Base-by-base conservation (phyloP, 2,888 invertebrate genomes). In the Drosophila parthenogenetica region DNA sequence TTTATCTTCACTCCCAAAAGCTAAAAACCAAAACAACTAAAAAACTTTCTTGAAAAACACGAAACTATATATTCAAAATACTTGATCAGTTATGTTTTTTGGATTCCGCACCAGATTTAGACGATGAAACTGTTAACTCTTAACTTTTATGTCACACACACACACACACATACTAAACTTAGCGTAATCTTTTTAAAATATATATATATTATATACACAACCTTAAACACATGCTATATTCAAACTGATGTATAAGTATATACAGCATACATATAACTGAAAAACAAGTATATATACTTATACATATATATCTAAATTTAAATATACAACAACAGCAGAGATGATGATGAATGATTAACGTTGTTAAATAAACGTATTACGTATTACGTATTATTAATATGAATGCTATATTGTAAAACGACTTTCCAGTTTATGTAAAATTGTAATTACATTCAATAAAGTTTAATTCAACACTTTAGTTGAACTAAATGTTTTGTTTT, bases 391-490 rank as follows among this genome's bases (percentile, higher is more conserved):
- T 35, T 35, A 35, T 35, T 55, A 50, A 54, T 19, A 79, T 40
- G 66, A 57, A 57, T 22, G 55, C 55, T 46, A 61, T 72, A 84
- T 84, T 87, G 77, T 84, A 77, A 74, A 79, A 81, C 73, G 74
- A 89, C 86, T 88, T 90, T 89, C 89, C 88, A 87, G 83, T 90
- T 88, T 88, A 87, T 89, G 88, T 90, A 89, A 89, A 89, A 87
- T 85, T 83, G 86, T 90, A 89, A 87, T 87, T 90, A 90, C 70
- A 81, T 87, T 89, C 79, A 89, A 90, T 89, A 89, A 89, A 90
- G 90, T 89, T 89, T 89, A 89, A 89, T 86, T 90, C 84, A 89
- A 90, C 86, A 89, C 90, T 88, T 85, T 84, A 81, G 76, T 84
- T 79, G 69, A 76, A 73, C 78, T 78, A 57, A 78, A 78, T 51